phyloP scores from a whole-genome alignment of 2,797 vertebrate species.

The Nothura maculosa region DNA sequence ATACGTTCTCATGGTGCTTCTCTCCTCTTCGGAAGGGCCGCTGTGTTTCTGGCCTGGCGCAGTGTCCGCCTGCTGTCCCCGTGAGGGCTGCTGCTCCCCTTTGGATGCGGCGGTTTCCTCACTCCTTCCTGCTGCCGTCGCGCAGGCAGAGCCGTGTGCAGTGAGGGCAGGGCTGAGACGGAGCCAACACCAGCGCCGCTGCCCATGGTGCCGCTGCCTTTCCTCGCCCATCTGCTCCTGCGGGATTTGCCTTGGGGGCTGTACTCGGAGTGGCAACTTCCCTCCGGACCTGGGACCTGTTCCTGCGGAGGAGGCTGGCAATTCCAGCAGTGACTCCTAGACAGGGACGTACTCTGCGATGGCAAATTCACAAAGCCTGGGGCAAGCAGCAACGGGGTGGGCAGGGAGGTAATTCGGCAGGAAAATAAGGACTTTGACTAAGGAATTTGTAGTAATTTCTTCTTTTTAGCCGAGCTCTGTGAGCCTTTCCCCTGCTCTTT shows the following conservation, averaged over 20 bases:
- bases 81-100: background rate
- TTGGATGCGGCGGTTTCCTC: background rate
- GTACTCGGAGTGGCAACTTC: background rate
- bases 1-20: background rate
- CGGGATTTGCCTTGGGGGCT: background rate
- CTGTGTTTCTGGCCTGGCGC: background rate
- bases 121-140: background rate
- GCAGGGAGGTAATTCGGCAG: conserved; percentile 5
- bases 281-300: conserved; percentile 20
- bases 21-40: background rate
- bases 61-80: conserved; percentile 47
- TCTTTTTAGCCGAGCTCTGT: background rate
- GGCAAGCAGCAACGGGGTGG: conserved; percentile 31
- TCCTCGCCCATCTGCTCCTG: background rate
- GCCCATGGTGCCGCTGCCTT: background rate
- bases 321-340: background rate
- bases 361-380: background rate
- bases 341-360: background rate
- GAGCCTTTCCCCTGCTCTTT: background rate
- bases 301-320: background rate
- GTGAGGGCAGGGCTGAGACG: background rate
- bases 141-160: background rate
- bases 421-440: conserved; percentile 41
- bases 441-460: background rate
- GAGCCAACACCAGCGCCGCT: background rate